phyloP scores from a whole-genome alignment of 2,888 invertebrate species.

The Noctua janthe region DNA sequence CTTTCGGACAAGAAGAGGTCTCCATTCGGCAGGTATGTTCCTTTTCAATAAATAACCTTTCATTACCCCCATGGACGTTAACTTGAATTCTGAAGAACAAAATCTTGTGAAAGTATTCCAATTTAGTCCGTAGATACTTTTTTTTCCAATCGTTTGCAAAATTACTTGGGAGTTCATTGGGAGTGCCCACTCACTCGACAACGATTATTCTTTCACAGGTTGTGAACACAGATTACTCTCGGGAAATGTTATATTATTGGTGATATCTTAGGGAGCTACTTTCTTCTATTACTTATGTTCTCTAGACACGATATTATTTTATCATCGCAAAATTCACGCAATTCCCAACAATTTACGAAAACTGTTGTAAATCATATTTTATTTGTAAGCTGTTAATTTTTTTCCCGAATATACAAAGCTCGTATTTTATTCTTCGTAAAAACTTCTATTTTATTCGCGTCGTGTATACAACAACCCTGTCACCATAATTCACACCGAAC shows the following conservation, averaged over 20 bases:
- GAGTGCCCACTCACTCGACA: slow-evolving; percentile 72
- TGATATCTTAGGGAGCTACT: slow-evolving; percentile 48
- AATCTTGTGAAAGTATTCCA: slow-evolving; percentile 69
- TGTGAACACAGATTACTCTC: slow-evolving; percentile 75
- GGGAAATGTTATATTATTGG: slow-evolving; percentile 62
- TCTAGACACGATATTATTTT: slow-evolving; percentile 25
- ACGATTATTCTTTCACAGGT: slow-evolving; percentile 81
- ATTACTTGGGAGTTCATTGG: slow-evolving; percentile 73
- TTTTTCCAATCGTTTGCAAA: slow-evolving; percentile 79
- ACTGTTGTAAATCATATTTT: slow-evolving; percentile 31
- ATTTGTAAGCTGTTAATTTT: slow-evolving; percentile 16
- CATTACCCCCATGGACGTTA: slow-evolving; percentile 45
- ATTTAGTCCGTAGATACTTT: slow-evolving; percentile 68
- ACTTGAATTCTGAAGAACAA: slow-evolving; percentile 56
- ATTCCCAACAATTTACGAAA: slow-evolving; percentile 1
- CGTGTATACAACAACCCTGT: slow-evolving; percentile 52
- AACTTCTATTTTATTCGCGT: slow-evolving; percentile 37
- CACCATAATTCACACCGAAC: slow-evolving; percentile 65
- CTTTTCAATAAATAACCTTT: slow-evolving; percentile 58
- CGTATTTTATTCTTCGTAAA: slow-evolving; percentile 48
- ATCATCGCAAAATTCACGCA: background rate
- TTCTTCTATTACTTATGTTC: slow-evolving; percentile 25
- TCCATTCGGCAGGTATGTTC: slow-evolving; percentile 93
- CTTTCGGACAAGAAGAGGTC: slow-evolving; percentile 96
- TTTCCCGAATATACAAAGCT: slow-evolving; percentile 20